Base-by-base conservation (phyloP, 2,113 vertebrate species). In the Nibea coibor region DNA sequence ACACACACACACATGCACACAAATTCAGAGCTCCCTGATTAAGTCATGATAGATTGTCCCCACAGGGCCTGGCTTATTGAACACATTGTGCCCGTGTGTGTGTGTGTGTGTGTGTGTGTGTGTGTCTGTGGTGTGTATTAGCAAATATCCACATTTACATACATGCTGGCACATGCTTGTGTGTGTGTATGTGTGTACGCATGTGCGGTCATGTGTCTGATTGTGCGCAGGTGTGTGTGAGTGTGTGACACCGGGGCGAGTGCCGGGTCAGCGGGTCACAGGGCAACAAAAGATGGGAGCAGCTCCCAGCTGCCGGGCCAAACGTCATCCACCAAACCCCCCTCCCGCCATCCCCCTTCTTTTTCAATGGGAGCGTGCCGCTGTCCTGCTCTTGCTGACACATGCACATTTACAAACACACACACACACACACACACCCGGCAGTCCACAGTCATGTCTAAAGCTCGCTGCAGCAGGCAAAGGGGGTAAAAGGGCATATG, bases 301-400 rank as follows among this genome's bases (percentile, higher is more conserved):
- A 91, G 87, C 85, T 92, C 92, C 89, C 94, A 94, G 94, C 93
- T 95, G 94, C 92, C 90, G 77, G 91, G 88, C 87, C 88, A 92
- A 93, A 92, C 87, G 82, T 90, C 87, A 85, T 48, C 71, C 73
- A 35, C 50, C 26, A 7, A 19, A n/a, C 28, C 66, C 80, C 22
- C 12, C 48, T 51, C 43, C 24, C 28, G 24, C 70, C 73, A 28
- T 22, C 78, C 76, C 75, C 78, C 31, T 10, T 48, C 20, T 58
- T 47, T 81, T 78, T 88, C 80, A 85, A 68, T 72, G 66, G 88
- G 90, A 92, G 88, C 51, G 91, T 91, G 91, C 90, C 91, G 9
- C 73, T 9, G 78, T 70, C n/a, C 78, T 70, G 45, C 83, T 81
- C 82, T 57, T 89, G 84, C 78, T 87, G 86, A 87, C 87, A 85